Evolutionary conservation across 1,140 invertebrate species (phyloP), one percentile per base, ranked within the genome.

Genomic region (Choristoneura fumiferana): DNA sequence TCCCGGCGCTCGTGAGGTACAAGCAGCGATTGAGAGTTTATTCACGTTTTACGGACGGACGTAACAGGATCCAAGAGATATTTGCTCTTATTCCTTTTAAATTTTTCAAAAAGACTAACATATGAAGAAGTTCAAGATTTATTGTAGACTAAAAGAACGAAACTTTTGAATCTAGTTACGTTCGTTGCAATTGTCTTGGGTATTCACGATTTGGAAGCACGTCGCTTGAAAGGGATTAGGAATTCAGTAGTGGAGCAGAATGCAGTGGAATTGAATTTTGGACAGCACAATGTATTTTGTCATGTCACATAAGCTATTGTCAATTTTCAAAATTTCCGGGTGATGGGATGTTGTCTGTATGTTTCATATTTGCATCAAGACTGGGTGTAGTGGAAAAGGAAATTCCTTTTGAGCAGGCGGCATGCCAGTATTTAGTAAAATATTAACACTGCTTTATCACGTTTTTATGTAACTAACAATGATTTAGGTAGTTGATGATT

Each of bases 1-100:
- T 92, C 82, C 92, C 94, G 89, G 92, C 92, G 84, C 90, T 93
- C 89, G 92, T 92, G 92, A 95, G 95, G 95, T 95, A 95, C 94
- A 91, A 65, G 22, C 18, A 49, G 22, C 29, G 43, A 71, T 59
- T 70, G 65, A 73, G 61, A 78, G 71, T 81, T 76, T 82, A 75
- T 62, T 65, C 65, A 65, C 72, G 69, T 61, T 67, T 54, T 18
- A 49, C n/a, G 43, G 1, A 49, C 9, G 43, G 4, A 22, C 10
- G 8, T 22, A 33, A 49, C 8, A 8, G 22, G 43, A 22, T 49
- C 22, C 43, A 49, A 29, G n/a, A 29, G 4, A 13, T 17, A 37
- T 37, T 37, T 4, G n/a, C n/a, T n/a, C n/a, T n/a, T n/a, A n/a
- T n/a, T n/a, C n/a, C n/a, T n/a, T n/a, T n/a, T n/a, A n/a, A n/a